Evolutionary conservation across 2,888 invertebrate species (phyloP).

Genomic region (Prionchulus punctatus): DNA sequence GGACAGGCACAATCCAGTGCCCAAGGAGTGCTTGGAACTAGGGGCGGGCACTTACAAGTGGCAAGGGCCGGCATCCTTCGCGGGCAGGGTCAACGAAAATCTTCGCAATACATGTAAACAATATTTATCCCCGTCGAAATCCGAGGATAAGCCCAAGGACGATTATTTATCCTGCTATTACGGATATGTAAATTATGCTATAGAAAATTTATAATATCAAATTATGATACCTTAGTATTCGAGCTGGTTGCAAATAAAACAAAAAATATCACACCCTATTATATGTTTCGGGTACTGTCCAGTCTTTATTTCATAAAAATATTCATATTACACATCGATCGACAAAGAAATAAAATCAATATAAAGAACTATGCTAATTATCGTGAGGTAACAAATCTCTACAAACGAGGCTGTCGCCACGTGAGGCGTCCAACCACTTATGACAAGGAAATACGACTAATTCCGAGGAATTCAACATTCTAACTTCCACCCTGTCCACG

Average conservation of each 20-base stretch:
- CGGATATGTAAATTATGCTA: not conserved
- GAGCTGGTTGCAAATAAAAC: too few species aligned
- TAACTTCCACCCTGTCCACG: not conserved
- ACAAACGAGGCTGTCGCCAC: not conserved
- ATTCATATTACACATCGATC: too few species aligned
- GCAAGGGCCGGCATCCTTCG: not conserved
- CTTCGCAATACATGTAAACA: not conserved
- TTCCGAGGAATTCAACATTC: not conserved
- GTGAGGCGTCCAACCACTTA: not conserved
- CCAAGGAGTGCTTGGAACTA: not conserved
- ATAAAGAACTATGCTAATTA: too few species aligned
- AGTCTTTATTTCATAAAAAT: too few species aligned
- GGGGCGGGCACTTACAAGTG: constrained; percentile 1
- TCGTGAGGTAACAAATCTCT: too few species aligned
- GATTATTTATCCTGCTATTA: not conserved
- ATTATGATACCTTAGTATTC: too few species aligned
- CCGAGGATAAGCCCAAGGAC: not conserved
- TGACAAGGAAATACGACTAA: not conserved
- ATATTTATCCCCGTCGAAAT: not conserved
- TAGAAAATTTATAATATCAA: not conserved
- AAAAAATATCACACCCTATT: too few species aligned
- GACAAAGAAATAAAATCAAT: too few species aligned
- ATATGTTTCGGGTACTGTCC: too few species aligned
- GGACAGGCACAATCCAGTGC: not conserved
- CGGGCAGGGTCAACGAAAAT: not conserved